Evolutionary conservation across 2,888 invertebrate species (phyloP).

Genomic region (Macrosiphum euphorbiae): DNA sequence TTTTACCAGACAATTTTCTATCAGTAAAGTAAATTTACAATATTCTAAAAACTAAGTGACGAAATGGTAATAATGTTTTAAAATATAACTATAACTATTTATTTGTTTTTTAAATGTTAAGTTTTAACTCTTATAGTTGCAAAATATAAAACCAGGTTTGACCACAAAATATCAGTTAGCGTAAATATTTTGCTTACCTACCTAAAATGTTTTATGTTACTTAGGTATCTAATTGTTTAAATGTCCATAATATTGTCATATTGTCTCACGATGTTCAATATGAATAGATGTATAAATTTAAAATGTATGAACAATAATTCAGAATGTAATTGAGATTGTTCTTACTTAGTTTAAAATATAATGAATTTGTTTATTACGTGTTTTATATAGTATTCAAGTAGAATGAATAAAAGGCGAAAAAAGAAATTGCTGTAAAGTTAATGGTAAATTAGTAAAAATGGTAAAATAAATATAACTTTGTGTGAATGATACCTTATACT

Average conservation of each 20-base stretch:
- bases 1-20: background rate
- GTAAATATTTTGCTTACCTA: too few relatives aligned
- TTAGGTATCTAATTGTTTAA: background rate
- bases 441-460: background rate
- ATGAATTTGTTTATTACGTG: background rate
- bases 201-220: too few relatives aligned
- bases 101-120: background rate
- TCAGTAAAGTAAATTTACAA: background rate
- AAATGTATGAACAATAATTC: background rate
- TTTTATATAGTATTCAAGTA: background rate
- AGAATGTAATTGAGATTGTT: background rate
- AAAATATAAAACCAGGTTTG: background rate
- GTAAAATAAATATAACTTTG: background rate
- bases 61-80: too few relatives aligned
- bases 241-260: background rate
- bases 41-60: background rate
- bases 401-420: background rate
- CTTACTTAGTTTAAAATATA: background rate
- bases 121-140: background rate
- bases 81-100: too few relatives aligned
- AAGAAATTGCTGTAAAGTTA: background rate
- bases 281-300: too few relatives aligned
- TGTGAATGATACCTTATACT: background rate
- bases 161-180: background rate
- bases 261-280: background rate